A percentile compares a stretch with the other conserved stretches of the same genome.
phyloP scores from a whole-genome alignment of 1,140 invertebrate genomes.

The Ditylenchus dipsaci region DNA sequence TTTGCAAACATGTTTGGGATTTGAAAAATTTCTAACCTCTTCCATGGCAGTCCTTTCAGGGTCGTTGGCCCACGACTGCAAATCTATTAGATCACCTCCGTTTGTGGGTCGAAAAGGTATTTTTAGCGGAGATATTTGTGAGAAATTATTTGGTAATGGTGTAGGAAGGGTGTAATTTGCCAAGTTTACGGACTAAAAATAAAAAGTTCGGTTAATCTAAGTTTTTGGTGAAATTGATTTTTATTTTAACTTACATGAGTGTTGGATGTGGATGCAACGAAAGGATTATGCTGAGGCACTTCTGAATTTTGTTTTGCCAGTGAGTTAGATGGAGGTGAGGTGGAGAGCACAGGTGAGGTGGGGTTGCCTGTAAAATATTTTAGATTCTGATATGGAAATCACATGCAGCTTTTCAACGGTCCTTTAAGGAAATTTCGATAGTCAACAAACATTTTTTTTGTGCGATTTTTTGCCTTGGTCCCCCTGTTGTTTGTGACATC shows the following conservation, averaged over 20 bases:
- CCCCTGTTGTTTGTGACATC: too few species aligned
- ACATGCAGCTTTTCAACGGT: too few species aligned
- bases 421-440: too few species aligned
- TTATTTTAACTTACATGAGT: neutral
- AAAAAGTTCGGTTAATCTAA: too few species aligned
- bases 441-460: too few species aligned
- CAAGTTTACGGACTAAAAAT: neutral
- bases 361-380: neutral
- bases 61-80: conserved; percentile 14
- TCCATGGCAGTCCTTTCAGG: conserved; percentile 21
- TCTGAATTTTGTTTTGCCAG: neutral
- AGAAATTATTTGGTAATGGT: neutral
- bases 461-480: too few species aligned
- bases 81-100: conserved; percentile 33
- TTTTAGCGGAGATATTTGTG: conserved; percentile 16
- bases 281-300: neutral
- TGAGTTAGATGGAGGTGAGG: neutral
- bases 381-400: conserved; percentile 1
- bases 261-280: neutral
- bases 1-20: neutral
- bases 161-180: neutral
- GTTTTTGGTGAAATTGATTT: too few species aligned
- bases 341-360: neutral
- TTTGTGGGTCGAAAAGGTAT: conserved; percentile 21
- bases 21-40: conserved; percentile 20